Base-by-base conservation (phyloP, 1,140 invertebrate genomes). In the Wiebesia pumilae region DNA sequence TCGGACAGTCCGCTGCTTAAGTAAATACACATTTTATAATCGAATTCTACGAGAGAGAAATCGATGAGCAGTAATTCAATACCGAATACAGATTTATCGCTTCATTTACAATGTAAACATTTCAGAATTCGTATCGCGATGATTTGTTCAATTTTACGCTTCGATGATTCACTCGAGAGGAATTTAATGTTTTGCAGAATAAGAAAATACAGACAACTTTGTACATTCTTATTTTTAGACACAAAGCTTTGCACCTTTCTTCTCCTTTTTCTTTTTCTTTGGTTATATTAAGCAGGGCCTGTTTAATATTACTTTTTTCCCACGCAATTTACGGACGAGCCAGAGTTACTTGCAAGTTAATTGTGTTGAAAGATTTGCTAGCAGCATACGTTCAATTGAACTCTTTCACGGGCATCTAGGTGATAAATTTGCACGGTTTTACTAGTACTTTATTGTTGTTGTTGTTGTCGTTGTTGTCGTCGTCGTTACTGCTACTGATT, bases 11-110 rank as follows among this genome's bases (percentile, higher is more conserved):
- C 88, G 1, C 78, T 87, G 89, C 88, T 90, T 90, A 89, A 86
- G 87, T 89, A 90, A 90, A 90, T 89, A 90, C 87, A 38, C 27
- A 89, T 90, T 90, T 90, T 88, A 89, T 90, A 90, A 89, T 89
- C 88, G 83, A 90, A 87, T 90, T 90, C 87, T 75, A 87, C 87
- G 86, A 71, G 47, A 19, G 47, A 33, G 65, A 87, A 87, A 87
- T 87, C 65, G 73, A 58, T n/a, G n/a, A 9, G 71, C 67, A 35
- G 6, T 19, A 69, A 27, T 69, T 33, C n/a, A 21, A 27, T 21
- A 30, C n/a, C n/a, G 10, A 78, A 78, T 58, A 78, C 43, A 35
- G 7, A 79, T 79, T 58, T 62, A 51, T 3, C 35, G 79, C 38
- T 81, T 67, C 62, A 81, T 65, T 65, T 67, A 27, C 6, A 81